Evolutionary conservation across 2,113 vertebrate species (phyloP), one percentile per base, ranked within the genome.

Genomic region (Sceloporus tristichus): DNA sequence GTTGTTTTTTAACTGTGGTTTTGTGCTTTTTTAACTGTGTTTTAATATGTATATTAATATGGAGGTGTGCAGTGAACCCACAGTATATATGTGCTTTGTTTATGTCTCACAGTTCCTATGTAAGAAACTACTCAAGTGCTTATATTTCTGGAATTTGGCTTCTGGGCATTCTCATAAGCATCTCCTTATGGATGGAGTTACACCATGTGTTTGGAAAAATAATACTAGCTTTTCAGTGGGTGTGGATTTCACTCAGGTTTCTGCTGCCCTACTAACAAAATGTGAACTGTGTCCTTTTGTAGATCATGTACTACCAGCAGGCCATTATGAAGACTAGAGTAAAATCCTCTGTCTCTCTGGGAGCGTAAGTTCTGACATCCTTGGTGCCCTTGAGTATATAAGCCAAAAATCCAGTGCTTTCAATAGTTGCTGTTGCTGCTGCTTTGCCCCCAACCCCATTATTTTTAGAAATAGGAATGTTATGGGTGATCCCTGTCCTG

Each of bases 301-400:
- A 99, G 99, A 99, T 98, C 95, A 98, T 99, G 95, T 99, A 98
- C 90, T 98, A 98, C 68, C 98, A 99, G 88, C 98, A 98, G 94
- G 97, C 98, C 87, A 96, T 99, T 81, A 95, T 98, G 98, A 98
- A 98, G 91, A 97, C 98, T 93, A 98, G 98, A 68, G 98, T 99
- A 93, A 99, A 99, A 95, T 99, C 99, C 42, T 99, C 99, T 0
- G 99, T 99, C 94, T 99, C 99, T 70, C 96, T 99, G 0, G 98
- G 97, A 94, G 98, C 97, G 99, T 99, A 98, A 93, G 99, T 95
- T 54, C 86, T 84, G 27, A 48, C 77, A 91, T 93, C 74, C 84
- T 92, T 91, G 56, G 23, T 94, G 78, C 93, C 84, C 70, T 62
- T 91, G 82, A 18, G 6, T 70, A 93, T 84, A 90, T 95, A 93